Conservation (phyloP, 2,797 vertebrate genomes). For the Hoplostethus mediterraneus region DNA sequence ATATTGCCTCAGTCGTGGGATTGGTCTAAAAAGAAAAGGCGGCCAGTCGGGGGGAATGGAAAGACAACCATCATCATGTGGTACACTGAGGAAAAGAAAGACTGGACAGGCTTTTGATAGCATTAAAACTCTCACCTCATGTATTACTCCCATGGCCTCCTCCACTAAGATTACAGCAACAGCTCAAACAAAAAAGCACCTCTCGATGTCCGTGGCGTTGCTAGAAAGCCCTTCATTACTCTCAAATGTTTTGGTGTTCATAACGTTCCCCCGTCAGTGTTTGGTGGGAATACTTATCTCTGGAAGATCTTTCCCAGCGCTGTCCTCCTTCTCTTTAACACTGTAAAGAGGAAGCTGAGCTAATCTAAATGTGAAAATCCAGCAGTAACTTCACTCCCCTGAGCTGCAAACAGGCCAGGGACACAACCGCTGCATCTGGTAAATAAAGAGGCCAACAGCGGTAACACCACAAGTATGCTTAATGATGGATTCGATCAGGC, state of each 20-base stretch:
- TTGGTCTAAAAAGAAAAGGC: not conserved
- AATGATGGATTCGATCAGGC: conserved; percentile 82
- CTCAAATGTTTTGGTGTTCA: conserved; percentile 23
- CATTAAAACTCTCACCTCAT: conserved; percentile 42
- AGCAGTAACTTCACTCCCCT: conserved; percentile 51
- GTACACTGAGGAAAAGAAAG: conserved; percentile 33
- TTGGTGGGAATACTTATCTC: not conserved
- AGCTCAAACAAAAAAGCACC: conserved; percentile 25
- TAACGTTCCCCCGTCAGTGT: not conserved
- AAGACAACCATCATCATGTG: conserved; percentile 22
- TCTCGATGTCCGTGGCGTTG: conserved; percentile 41
- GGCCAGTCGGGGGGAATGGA: conserved; percentile 5
- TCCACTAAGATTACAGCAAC: conserved; percentile 23
- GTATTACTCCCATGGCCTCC: conserved; percentile 37
- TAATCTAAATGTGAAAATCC: conserved; percentile 52
- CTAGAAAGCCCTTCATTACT: conserved; percentile 42
- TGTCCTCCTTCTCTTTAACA: conserved; percentile 25
- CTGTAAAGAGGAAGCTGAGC: conserved; percentile 11
- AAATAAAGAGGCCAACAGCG: conserved; percentile 74
- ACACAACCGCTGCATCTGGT: conserved; percentile 72
- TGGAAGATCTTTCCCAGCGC: conserved; percentile 10
- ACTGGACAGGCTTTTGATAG: not conserved
- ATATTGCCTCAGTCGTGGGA: conserved; percentile 24
- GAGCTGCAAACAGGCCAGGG: conserved; percentile 59
- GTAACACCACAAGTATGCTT: conserved; percentile 78